Evolutionary conservation across 2,113 vertebrate species (phyloP).

Genomic region (Bufo gargarizans): DNA sequence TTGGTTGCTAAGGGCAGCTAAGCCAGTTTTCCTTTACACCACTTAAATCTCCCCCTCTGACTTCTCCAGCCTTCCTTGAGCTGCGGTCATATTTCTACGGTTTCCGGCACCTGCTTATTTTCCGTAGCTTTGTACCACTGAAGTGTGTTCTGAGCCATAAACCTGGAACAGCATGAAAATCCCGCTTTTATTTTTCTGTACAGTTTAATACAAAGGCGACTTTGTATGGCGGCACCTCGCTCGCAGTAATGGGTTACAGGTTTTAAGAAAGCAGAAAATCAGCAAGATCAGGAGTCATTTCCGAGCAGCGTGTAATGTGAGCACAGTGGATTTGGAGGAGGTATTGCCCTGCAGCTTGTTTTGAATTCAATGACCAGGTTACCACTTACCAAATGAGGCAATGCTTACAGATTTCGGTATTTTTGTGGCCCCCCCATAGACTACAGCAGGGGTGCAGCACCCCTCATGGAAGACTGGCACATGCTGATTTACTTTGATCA

Average conservation of each 20-base stretch:
- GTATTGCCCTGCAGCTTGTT: not conserved
- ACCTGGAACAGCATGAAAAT: slow-evolving; percentile 5
- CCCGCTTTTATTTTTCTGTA: not conserved
- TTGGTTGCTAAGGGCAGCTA: no score
- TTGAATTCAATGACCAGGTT: slow-evolving; percentile 4
- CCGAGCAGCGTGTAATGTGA: slow-evolving; percentile 22
- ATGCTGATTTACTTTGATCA: no score
- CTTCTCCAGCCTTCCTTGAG: not conserved
- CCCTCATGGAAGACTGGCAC: no score
- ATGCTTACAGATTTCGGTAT: no score
- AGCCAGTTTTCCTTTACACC: no score
- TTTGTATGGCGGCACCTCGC: not conserved
- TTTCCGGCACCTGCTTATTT: not conserved
- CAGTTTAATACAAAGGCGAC: slow-evolving; percentile 6
- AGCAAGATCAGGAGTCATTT: not conserved
- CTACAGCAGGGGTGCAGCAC: no score
- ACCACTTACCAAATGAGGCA: not conserved
- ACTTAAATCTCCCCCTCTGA: not conserved
- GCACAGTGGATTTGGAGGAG: not conserved
- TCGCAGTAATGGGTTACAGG: slow-evolving; percentile 28
- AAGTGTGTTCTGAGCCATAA: not conserved
- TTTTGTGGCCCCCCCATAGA: no score
- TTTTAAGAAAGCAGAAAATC: slow-evolving; percentile 26
- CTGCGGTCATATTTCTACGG: not conserved
- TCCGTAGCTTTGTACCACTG: not conserved